Evolutionary conservation across 2,888 invertebrate species (phyloP), one percentile per base, ranked within the genome.

Genomic region (Morpho achilles): DNA sequence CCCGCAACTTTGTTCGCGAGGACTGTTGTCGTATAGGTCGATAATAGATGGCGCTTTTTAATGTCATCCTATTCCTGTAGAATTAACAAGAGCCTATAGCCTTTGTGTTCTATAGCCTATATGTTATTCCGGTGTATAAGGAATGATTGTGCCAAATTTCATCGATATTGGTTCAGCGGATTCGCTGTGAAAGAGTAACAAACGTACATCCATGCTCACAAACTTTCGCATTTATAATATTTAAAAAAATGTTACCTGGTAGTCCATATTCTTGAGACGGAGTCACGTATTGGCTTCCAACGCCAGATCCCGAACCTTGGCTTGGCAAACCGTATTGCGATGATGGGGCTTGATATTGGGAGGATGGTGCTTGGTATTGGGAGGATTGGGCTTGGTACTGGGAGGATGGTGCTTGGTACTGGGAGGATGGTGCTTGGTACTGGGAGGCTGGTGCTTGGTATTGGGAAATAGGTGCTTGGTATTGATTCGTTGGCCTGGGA

Each of bases 231-330:
- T 16, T 16, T 16, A 16, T 16, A 16, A 16, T 16, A 16, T 16
- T 16, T 32, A 32, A 32, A 32, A 3, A 32, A 32, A 0, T 32
- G 0, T 5, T 32, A 32, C 72, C 76, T 45, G 84, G 82, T 0
- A 79, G 77, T 5, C 80, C 80, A 60, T 82, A 82, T 56, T 79
- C 73, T 53, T 74, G 72, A 0, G 78, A 77, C 0, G 75, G 79
- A 7, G 75, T 67, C 1, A 47, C 51, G 49, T 60, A 65, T 9
- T 58, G 53, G 7, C 43, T 40, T 1, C 58, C 53, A 58, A 58
- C 8, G 53, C 56, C 46, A 64, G 63, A 51, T 49, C 57, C 56
- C 54, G 8, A 16, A 46, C 41, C 49, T 56, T 56, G 60, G 50
- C 62, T 66, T n/a, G 73, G 71, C 2, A 64, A 66, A 8, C 72